phyloP scores from a whole-genome alignment of 2,113 vertebrate species.

The Xenotilapia caudafasciata region DNA sequence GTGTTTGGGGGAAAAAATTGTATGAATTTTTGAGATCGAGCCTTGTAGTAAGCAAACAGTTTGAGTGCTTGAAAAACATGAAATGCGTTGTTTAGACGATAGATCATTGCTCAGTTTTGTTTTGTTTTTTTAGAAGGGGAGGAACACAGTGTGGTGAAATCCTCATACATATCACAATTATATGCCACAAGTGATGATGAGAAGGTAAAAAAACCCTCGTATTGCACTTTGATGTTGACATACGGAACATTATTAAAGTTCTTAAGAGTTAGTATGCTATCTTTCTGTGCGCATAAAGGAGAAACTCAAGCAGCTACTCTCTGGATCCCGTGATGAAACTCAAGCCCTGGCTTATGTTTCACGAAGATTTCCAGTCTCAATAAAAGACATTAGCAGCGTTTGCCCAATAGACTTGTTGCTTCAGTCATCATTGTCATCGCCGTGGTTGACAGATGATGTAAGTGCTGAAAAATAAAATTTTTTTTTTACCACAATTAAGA shows the following conservation, averaged over 20 bases:
- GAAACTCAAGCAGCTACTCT: background rate
- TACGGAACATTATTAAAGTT: background rate
- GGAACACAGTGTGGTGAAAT: background rate
- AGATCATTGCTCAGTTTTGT: background rate
- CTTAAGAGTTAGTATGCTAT: background rate
- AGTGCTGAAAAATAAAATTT: background rate
- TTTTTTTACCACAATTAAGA: background rate
- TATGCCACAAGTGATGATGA: background rate
- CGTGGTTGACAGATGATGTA: background rate
- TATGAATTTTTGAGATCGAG: background rate
- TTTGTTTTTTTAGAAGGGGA: background rate
- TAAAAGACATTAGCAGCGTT: background rate
- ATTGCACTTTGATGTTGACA: background rate
- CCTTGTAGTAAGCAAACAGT: background rate
- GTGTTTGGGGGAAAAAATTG: accelerated
- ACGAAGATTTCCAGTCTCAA: background rate
- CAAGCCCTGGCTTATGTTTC: background rate
- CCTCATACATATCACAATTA: background rate
- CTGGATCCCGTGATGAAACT: background rate
- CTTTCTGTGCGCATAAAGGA: background rate
- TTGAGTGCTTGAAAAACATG: background rate
- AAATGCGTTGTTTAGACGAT: accelerated
- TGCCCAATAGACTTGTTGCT: background rate
- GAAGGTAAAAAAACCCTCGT: accelerated
- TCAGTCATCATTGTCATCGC: background rate